Base-by-base conservation (phyloP, 2,113 vertebrate species). In the Talpa occidentalis region DNA sequence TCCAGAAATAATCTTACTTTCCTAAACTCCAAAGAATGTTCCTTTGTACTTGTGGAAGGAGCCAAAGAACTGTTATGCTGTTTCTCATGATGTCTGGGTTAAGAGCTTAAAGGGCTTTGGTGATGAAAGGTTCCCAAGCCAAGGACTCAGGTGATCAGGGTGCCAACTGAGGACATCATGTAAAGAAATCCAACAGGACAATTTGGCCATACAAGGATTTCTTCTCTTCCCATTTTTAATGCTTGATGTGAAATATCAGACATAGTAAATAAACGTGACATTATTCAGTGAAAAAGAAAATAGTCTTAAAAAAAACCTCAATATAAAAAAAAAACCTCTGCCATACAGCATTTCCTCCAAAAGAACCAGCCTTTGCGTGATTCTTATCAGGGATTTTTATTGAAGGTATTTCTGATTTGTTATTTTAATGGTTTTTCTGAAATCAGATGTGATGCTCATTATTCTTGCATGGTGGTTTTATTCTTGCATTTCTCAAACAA, bases 371-470 rank as follows among this genome's bases (percentile, higher is more conserved):
- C 66, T 78, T 69, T 21, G 69, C 9, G 22, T 72, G 59, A 47
- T 91, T 91, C 73, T 78, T 73, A 86, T 91, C 47, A 77, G n/a
- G 70, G 47, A 82, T 78, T 94, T 93, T 90, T 70, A 56, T 42
- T 52, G 52, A 73, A 94, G 79, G 62, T 2, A 28, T 79, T 86
- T 73, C 86, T 80, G 59, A 87, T 64, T 93, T 95, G 73, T 83
- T 94, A 91, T 84, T 85, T 86, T 87, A 96, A 96, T 78, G 54
- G 60, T 37, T 24, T 94, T 93, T 87, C 77, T 82, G 54, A 67
- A 90, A 62, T 96, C 78, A 94, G 32, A 86, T 44, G 15, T 52
- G 64, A 59, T 59, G 42, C n/a, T 95, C 74, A 69, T 96, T 91
- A 93, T 91, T 95, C 69, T 80, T 83, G 35, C 83, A 72, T 35